Percentiles rank a stretch among this genome's conserved stretches.
phyloP scores from a whole-genome alignment of 2,113 vertebrate species.

The Gobio gobio region DNA sequence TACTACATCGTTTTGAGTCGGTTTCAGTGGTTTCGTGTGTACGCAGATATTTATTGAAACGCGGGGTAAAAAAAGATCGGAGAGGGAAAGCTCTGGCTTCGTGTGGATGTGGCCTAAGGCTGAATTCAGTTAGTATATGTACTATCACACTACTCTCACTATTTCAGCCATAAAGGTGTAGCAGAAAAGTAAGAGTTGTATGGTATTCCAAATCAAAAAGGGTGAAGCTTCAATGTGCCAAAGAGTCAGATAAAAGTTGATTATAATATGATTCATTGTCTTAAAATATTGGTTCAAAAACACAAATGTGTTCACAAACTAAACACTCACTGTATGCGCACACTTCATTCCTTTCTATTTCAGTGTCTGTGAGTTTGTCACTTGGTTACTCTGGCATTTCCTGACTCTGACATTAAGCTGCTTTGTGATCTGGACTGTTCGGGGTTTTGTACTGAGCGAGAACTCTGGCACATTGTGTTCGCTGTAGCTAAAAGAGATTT shows the following conservation, averaged over 20 bases:
- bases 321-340: not conserved
- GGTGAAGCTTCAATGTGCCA: not conserved
- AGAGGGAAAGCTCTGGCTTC: no score
- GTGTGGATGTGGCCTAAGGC: no score
- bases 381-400: conserved; percentile 4
- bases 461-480: conserved; percentile 11
- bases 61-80: no score
- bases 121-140: no score
- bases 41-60: no score
- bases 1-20: no score
- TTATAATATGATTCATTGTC: no score
- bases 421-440: conserved; percentile 47
- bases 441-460: conserved; percentile 16
- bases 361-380: not conserved
- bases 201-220: not conserved
- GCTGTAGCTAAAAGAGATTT: conserved; percentile 26
- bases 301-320: not conserved
- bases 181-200: no score
- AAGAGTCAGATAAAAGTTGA: no score
- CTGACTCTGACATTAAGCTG: conserved; percentile 35
- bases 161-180: no score
- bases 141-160: no score
- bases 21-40: no score
- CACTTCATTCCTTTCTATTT: not conserved
- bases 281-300: not conserved